Percentiles rank a stretch among this genome's conserved stretches.
Evolutionary conservation across 1,140 invertebrate species (phyloP).

Genomic region (Sarcophaga bullata): DNA sequence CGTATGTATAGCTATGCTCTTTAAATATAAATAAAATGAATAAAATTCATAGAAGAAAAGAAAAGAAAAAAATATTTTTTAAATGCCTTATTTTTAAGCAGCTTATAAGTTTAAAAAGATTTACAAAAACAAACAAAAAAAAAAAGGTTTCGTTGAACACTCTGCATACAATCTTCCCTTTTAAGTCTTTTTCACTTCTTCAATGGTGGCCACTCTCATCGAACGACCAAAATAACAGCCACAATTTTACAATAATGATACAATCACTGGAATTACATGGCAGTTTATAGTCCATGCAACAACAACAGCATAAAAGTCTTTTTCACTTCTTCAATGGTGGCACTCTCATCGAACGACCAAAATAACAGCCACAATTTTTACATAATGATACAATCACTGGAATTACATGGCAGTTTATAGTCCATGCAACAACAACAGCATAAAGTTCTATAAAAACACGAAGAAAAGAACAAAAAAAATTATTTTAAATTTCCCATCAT

Average conservation of each 20-base stretch:
- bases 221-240: slow-evolving; percentile 61
- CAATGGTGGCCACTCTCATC: slow-evolving; percentile 45
- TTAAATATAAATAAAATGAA: no score
- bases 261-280: slow-evolving; percentile 61
- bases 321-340: not conserved
- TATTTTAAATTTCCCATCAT: not conserved
- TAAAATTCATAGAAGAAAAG: no score
- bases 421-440: slow-evolving; percentile 61
- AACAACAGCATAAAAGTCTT: slow-evolving; percentile 62
- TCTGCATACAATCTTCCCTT: no score
- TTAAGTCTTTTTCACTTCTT: not conserved
- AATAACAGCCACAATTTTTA: slow-evolving; percentile 62
- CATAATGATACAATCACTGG: slow-evolving; percentile 62
- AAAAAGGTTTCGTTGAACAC: no score
- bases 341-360: slow-evolving; percentile 54
- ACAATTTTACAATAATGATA: slow-evolving; percentile 60
- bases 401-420: slow-evolving; percentile 57
- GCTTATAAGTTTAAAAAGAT: no score
- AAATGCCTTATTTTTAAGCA: no score
- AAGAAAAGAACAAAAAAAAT: slow-evolving; percentile 35
- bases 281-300: slow-evolving; percentile 55
- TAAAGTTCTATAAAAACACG: slow-evolving; percentile 48
- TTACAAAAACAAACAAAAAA: no score
- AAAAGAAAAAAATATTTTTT: no score
- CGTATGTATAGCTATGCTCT: no score